A percentile compares a stretch with the other conserved stretches of the same genome.
Conservation (phyloP, 2,797 vertebrate genomes). For the Chiroxiphia lanceolata region DNA sequence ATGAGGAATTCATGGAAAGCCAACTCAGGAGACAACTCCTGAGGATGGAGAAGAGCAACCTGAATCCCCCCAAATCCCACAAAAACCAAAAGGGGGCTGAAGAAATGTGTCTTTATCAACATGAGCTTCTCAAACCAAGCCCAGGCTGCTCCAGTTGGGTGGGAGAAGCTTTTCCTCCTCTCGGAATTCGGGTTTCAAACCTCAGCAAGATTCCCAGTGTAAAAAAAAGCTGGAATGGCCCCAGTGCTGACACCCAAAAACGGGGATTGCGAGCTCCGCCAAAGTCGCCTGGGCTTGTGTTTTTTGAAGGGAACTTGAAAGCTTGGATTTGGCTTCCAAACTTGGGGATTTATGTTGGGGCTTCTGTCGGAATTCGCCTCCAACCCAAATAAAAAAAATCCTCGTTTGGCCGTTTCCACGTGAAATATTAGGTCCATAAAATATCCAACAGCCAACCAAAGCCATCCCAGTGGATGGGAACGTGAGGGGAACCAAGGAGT, state of each 20-base stretch:
- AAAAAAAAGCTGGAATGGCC: background rate
- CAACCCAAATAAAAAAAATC: background rate
- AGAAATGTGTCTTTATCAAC: background rate
- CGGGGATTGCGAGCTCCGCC: background rate
- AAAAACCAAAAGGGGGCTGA: background rate
- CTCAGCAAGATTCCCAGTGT: background rate
- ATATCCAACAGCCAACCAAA: background rate
- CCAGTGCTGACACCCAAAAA: background rate
- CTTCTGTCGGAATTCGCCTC: background rate
- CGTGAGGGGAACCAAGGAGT: background rate
- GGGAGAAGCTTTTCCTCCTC: background rate
- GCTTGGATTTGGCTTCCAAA: background rate
- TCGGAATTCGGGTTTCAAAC: background rate
- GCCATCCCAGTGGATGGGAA: background rate
- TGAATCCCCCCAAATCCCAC: background rate
- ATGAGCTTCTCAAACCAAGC: background rate
- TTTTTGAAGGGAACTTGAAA: background rate
- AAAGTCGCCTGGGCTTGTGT: background rate
- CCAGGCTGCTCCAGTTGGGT: background rate
- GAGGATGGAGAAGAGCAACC: background rate
- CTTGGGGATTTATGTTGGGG: background rate
- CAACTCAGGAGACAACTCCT: conserved; percentile 7
- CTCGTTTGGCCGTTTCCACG: too few relatives aligned
- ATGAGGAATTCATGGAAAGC: background rate
- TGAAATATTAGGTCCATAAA: background rate